Evolutionary conservation across 2,888 invertebrate species (phyloP).

Genomic region (Coenonympha glycerion): DNA sequence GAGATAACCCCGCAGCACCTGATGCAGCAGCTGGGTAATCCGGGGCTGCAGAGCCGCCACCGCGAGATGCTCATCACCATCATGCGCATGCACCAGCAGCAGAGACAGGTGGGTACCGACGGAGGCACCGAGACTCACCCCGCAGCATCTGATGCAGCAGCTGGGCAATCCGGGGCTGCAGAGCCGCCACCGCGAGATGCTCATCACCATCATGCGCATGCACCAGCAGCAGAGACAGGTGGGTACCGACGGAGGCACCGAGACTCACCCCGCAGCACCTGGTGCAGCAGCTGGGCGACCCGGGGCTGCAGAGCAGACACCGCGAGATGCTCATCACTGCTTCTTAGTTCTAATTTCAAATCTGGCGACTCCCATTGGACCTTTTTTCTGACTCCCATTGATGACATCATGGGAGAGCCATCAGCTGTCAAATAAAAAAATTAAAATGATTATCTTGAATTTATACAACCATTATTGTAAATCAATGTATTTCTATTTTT

Average conservation of each 20-base stretch:
- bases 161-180: slow-evolving; percentile 83
- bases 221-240: slow-evolving; percentile 65
- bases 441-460: too few species aligned
- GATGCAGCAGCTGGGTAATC: slow-evolving; percentile 85
- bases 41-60: slow-evolving; percentile 83
- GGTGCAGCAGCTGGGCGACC: too few species aligned
- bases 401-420: too few species aligned
- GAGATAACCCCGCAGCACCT: slow-evolving; percentile 85
- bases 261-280: too few species aligned
- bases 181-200: slow-evolving; percentile 82
- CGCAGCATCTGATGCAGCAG: slow-evolving; percentile 85
- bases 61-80: slow-evolving; percentile 82
- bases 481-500: too few species aligned
- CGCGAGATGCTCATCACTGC: too few species aligned
- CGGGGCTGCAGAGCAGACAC: too few species aligned
- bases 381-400: too few species aligned
- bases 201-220: slow-evolving; percentile 79
- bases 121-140: too few species aligned
- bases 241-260: background rate
- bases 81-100: slow-evolving; percentile 70
- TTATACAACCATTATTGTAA: too few species aligned
- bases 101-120: slow-evolving; percentile 44
- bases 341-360: background rate
- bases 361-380: too few species aligned
- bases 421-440: too few species aligned